Evolutionary conservation across 2,113 vertebrate genomes (phyloP).

Genomic region (Festucalex cinctus): DNA sequence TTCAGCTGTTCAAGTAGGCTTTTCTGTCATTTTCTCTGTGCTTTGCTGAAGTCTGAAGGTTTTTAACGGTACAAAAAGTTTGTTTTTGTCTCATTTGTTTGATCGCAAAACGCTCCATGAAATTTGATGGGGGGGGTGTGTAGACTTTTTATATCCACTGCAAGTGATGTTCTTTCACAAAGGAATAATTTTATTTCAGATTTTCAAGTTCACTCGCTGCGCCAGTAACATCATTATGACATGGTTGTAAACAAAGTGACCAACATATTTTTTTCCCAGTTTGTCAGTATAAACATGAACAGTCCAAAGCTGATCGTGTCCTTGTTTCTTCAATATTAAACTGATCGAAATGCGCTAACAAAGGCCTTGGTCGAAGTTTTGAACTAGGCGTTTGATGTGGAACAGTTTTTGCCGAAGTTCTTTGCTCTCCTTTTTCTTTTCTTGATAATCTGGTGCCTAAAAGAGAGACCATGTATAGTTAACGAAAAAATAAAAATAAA

Average conservation of each 20-base stretch:
- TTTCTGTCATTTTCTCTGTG: too few relatives aligned
- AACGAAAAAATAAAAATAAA: too few relatives aligned
- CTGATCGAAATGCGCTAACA: slow-evolving; percentile 41
- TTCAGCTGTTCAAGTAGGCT: too few relatives aligned
- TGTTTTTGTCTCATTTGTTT: not conserved
- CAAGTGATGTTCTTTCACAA: not conserved
- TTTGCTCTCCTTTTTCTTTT: slow-evolving; percentile 73
- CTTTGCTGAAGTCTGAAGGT: too few relatives aligned
- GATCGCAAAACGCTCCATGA: not conserved
- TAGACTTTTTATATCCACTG: not conserved
- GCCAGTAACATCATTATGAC: not conserved
- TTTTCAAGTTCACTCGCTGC: not conserved
- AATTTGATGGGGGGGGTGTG: not conserved
- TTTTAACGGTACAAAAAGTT: too few relatives aligned
- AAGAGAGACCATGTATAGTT: too few relatives aligned
- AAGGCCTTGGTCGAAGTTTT: slow-evolving; percentile 74
- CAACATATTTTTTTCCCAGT: not conserved
- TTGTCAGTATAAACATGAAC: not conserved
- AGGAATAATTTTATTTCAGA: not conserved
- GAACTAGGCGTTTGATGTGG: slow-evolving; percentile 82
- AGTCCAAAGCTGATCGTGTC: not conserved
- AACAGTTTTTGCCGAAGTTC: slow-evolving; percentile 77
- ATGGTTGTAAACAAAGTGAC: not conserved
- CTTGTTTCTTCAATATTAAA: not conserved
- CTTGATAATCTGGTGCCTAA: slow-evolving; percentile 75